Evolutionary conservation across 2,797 vertebrate genomes (phyloP).

Genomic region (Xenops minutus): DNA sequence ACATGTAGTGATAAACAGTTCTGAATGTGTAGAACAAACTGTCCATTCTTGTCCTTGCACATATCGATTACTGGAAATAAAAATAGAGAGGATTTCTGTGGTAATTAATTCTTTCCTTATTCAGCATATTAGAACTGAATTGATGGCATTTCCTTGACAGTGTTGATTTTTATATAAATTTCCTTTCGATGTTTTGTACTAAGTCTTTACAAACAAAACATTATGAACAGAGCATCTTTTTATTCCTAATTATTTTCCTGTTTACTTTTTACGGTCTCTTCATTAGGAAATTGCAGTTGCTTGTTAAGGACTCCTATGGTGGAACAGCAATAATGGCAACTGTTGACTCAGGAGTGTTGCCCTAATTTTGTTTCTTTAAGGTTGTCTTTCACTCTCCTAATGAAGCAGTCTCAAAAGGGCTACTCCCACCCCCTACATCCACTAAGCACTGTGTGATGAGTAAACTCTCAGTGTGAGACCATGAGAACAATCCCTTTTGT

Average conservation of each 20-base stretch:
- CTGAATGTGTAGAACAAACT: background rate
- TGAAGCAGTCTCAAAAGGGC: conserved; percentile 45
- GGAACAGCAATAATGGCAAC: conserved; percentile 1
- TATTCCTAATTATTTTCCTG: conserved; percentile 38
- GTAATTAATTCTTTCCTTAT: background rate
- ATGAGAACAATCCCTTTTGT: conserved; percentile 31
- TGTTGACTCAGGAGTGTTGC: conserved; percentile 48
- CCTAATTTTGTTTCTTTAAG: conserved; percentile 61
- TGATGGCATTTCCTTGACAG: background rate
- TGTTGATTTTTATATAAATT: background rate
- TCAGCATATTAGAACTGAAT: background rate
- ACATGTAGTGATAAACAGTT: background rate
- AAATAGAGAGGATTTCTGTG: background rate
- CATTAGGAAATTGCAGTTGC: background rate
- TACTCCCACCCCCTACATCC: background rate
- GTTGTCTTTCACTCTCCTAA: conserved; percentile 48
- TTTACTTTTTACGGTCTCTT: background rate
- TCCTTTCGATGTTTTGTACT: background rate
- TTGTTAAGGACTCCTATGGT: conserved; percentile 20
- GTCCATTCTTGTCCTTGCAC: background rate
- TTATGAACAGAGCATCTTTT: background rate
- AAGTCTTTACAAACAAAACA: background rate
- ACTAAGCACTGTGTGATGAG: conserved; percentile 27
- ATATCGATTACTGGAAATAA: background rate
- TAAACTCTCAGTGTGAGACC: conserved; percentile 48